These are phyloP conservation scores for Chondrosia reniformis DNA, from an alignment of 37 sponge, comb jelly and placozoan species.

Conservation along the genomic window DNA sequence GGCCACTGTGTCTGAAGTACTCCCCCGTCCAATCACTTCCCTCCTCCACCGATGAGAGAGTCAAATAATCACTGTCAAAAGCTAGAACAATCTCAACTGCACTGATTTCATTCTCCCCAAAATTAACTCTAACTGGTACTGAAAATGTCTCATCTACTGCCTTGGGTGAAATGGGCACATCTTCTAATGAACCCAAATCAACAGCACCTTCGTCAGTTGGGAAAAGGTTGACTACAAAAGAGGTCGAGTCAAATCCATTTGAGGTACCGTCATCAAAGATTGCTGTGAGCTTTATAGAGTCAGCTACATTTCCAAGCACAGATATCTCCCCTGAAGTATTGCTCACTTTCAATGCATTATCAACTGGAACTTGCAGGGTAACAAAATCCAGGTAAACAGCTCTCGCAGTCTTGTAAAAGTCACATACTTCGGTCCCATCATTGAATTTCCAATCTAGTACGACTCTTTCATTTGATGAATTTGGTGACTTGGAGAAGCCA, in stretches of 20 bases:
- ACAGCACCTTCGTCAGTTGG: slow-evolving; percentile 39
- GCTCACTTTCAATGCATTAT: slow-evolving; percentile 19
- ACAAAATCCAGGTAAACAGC: slow-evolving; percentile 23
- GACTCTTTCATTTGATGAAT: no score
- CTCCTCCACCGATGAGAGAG: slow-evolving; percentile 12
- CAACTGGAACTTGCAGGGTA: not conserved
- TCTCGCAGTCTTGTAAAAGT: not conserved
- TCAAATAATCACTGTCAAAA: slow-evolving; percentile 26
- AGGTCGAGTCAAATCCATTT: not conserved
- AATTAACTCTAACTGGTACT: slow-evolving; percentile 47
- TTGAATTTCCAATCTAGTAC: slow-evolving; percentile 25
- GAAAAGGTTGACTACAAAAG: slow-evolving; percentile 33
- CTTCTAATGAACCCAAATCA: slow-evolving; percentile 38
- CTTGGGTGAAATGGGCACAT: slow-evolving; percentile 25
- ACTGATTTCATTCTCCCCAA: slow-evolving; percentile 4
- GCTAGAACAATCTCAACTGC: slow-evolving; percentile 56
- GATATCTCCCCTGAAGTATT: slow-evolving; percentile 27
- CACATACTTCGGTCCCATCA: slow-evolving; percentile 39
- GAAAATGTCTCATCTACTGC: not conserved
- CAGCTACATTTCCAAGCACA: slow-evolving; percentile 26
- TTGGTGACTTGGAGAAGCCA: slow-evolving; percentile 16
- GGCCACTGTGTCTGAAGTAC: slow-evolving; percentile 15
- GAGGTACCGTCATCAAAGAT: slow-evolving; percentile 10
- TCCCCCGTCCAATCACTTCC: slow-evolving; percentile 16
- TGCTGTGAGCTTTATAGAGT: slow-evolving; percentile 24